Evolutionary conservation across 2,797 vertebrate genomes (phyloP).

Genomic region (Gallinago stenura): DNA sequence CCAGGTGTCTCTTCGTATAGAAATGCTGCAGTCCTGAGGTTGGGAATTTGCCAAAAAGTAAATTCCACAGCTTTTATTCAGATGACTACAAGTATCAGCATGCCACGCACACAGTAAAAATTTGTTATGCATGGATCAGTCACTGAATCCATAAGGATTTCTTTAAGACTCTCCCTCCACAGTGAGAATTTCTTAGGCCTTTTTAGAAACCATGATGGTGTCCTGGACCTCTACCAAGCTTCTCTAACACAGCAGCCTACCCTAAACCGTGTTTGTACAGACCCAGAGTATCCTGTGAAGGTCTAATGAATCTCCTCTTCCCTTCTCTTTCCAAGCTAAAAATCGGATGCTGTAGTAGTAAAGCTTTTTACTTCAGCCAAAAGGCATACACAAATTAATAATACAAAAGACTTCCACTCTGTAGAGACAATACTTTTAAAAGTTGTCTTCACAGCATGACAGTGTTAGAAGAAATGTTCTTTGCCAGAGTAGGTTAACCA

Average conservation of each 20-base stretch:
- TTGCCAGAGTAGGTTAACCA: background rate
- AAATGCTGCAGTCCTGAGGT: background rate
- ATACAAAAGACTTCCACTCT: background rate
- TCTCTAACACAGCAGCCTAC: background rate
- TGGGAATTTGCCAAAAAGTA: background rate
- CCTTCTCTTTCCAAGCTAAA: background rate
- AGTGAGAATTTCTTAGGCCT: background rate
- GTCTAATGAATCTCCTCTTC: background rate
- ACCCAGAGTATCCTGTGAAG: background rate
- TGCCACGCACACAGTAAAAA: background rate
- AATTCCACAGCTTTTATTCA: background rate
- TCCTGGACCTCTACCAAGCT: background rate
- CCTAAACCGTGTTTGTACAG: background rate
- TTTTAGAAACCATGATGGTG: background rate
- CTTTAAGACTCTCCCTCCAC: background rate
- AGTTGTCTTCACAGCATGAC: background rate
- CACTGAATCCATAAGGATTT: background rate
- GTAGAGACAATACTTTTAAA: background rate
- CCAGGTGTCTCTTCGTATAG: background rate
- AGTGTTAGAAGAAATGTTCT: conserved; percentile 5
- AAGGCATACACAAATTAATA: background rate
- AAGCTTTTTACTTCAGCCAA: background rate
- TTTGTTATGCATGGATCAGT: background rate
- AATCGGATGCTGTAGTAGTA: background rate
- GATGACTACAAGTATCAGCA: background rate